These are phyloP conservation scores for Macrophya annulata DNA, from an alignment of 2,888 invertebrate species.

Conservation along the genomic window DNA sequence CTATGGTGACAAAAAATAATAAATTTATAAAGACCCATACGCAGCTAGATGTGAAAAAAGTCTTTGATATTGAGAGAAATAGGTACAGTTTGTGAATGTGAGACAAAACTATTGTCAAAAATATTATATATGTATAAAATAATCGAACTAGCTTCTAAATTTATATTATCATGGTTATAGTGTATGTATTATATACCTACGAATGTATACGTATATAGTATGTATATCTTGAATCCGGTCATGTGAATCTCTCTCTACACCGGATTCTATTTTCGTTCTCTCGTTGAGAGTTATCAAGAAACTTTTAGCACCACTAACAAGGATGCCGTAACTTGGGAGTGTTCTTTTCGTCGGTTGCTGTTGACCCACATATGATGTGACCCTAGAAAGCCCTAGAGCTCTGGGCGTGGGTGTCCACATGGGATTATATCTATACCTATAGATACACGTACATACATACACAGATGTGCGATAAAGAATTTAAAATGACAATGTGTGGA, in stretches of 20 bases:
- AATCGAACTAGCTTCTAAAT: not conserved
- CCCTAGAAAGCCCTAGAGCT: slow-evolving; percentile 50
- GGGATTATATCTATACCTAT: not conserved
- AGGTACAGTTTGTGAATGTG: no score
- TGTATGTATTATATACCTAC: not conserved
- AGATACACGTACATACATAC: not conserved
- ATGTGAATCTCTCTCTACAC: not conserved
- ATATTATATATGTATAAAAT: no score
- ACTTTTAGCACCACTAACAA: slow-evolving; percentile 52
- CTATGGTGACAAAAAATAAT: not conserved
- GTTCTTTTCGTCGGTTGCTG: slow-evolving; percentile 53
- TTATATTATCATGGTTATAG: not conserved
- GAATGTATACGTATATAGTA: not conserved
- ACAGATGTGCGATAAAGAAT: not conserved
- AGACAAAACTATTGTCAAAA: no score
- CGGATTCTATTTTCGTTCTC: slow-evolving; percentile 13
- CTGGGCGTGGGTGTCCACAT: slow-evolving; percentile 27
- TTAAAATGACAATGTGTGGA: not conserved
- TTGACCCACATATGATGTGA: slow-evolving; percentile 66
- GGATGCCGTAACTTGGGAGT: slow-evolving; percentile 50
- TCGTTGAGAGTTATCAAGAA: slow-evolving; percentile 17
- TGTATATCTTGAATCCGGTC: not conserved
- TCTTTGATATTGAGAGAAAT: no score
- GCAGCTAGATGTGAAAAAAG: no score
- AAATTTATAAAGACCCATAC: no score